Evolutionary conservation across 2,888 invertebrate species (phyloP).

Genomic region (Dorcus hopei): DNA sequence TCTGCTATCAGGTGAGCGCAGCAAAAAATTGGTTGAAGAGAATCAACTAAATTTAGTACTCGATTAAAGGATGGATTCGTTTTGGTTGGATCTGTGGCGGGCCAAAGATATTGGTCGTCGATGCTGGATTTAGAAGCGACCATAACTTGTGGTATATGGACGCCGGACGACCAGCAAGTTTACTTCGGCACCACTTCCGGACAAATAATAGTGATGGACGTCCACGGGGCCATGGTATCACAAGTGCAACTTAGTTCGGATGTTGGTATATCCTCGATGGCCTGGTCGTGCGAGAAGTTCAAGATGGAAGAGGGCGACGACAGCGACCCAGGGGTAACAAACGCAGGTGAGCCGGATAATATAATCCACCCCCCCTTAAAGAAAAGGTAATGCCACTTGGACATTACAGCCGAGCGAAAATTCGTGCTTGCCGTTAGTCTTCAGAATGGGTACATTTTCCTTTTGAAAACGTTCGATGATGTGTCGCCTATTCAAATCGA

Average conservation of each 20-base stretch:
- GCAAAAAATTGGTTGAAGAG: too few species aligned
- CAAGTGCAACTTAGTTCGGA: conserved; percentile 85
- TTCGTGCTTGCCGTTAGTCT: conserved; percentile 86
- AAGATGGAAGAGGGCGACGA: conserved; percentile 95
- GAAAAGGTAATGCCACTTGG: neutral
- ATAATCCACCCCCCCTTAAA: neutral
- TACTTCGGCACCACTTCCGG: conserved; percentile 95
- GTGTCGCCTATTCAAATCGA: conserved; percentile 83
- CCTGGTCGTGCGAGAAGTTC: conserved; percentile 97
- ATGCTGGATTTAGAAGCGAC: conserved; percentile 92
- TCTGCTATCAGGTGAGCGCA: conserved; percentile 82
- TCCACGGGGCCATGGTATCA: conserved; percentile 92
- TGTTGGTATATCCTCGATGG: conserved; percentile 86
- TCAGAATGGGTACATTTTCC: conserved; percentile 84
- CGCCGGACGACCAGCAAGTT: conserved; percentile 95
- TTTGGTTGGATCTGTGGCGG: conserved; percentile 94
- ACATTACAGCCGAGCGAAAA: conserved; percentile 56
- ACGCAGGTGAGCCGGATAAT: conserved; percentile 42
- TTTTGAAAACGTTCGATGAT: conserved; percentile 90
- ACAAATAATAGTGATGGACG: conserved; percentile 95
- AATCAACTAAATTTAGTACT: neutral
- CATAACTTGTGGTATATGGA: conserved; percentile 97
- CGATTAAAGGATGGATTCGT: conserved; percentile 88
- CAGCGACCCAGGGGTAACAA: conserved; percentile 57
- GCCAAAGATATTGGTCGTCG: conserved; percentile 97